Conservation (phyloP, 2,888 invertebrate species). For the Phyllotreta striolata region DNA sequence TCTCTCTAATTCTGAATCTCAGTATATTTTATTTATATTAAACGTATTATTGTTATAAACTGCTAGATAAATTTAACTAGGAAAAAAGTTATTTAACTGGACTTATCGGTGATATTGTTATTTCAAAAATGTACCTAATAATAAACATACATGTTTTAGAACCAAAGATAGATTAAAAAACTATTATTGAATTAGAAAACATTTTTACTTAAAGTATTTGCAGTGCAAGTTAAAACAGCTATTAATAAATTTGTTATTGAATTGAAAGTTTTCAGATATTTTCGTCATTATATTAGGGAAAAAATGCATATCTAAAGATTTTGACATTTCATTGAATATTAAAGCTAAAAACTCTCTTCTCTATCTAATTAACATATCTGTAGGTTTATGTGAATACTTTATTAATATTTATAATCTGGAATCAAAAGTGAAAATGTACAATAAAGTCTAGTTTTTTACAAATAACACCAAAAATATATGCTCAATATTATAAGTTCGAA, state of each 20-base stretch:
- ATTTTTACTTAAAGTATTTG: slow-evolving; percentile 1
- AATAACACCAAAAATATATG: slow-evolving; percentile 45
- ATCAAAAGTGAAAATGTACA: slow-evolving; percentile 4
- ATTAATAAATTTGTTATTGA: too few relatives aligned
- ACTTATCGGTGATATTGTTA: slow-evolving; percentile 1
- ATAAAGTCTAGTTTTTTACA: slow-evolving; percentile 32
- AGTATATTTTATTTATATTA: too few relatives aligned
- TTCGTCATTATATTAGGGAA: too few relatives aligned
- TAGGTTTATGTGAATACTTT: neutral
- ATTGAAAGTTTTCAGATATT: too few relatives aligned
- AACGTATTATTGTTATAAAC: neutral
- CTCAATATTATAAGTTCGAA: slow-evolving; percentile 40
- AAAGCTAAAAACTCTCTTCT: too few relatives aligned
- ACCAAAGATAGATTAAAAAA: slow-evolving; percentile 10
- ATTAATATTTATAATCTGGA: slow-evolving; percentile 1
- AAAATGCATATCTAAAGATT: too few relatives aligned
- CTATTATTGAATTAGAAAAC: neutral
- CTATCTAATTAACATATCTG: neutral
- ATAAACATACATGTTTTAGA: slow-evolving; percentile 3
- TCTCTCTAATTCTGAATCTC: too few relatives aligned
- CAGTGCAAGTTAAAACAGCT: too few relatives aligned
- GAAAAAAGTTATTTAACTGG: neutral
- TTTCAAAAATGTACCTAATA: slow-evolving; percentile 11
- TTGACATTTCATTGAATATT: too few relatives aligned
- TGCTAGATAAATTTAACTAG: neutral